Conservation (phyloP, 2,888 invertebrate species). For the Drosophila sordidula region DNA sequence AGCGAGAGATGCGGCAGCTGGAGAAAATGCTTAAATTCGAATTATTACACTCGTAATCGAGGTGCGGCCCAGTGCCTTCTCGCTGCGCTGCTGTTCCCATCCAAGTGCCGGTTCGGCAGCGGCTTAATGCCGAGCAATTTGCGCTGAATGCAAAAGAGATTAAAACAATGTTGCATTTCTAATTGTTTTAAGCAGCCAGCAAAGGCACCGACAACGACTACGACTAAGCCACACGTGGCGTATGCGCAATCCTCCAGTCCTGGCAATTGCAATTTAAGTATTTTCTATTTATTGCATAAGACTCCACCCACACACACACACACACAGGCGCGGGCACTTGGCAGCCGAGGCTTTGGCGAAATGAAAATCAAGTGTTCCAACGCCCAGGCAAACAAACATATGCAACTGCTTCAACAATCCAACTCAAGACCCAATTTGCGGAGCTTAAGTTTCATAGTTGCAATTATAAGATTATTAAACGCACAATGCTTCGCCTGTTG, state of each 20-base stretch:
- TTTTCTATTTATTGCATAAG: constrained; percentile 72
- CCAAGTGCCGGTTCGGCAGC: constrained; percentile 60
- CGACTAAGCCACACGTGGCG: constrained; percentile 62
- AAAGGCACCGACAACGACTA: constrained; percentile 14
- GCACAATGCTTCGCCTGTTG: constrained; percentile 9
- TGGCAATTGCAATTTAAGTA: constrained; percentile 74
- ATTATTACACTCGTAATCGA: constrained; percentile 64
- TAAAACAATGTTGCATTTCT: constrained; percentile 81
- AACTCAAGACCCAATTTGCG: constrained; percentile 62
- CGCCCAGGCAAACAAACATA: constrained; percentile 38
- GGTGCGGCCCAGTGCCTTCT: constrained; percentile 15
- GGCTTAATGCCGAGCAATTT: constrained; percentile 80
- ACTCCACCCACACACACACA: constrained; percentile 2
- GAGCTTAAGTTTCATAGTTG: constrained; percentile 64
- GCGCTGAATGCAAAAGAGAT: constrained; percentile 82
- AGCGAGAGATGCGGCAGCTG: constrained; percentile 27
- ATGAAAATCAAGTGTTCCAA: constrained; percentile 19
- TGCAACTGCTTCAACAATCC: constrained; percentile 46
- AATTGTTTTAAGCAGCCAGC: constrained; percentile 76
- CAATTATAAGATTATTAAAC: constrained; percentile 76
- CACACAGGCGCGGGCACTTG: neutral
- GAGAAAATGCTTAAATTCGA: constrained; percentile 73
- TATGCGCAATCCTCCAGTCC: constrained; percentile 51
- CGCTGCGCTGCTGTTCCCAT: constrained; percentile 25
- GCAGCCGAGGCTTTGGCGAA: neutral